Conservation (phyloP, 2,113 vertebrate genomes). For the Merops nubicus region DNA sequence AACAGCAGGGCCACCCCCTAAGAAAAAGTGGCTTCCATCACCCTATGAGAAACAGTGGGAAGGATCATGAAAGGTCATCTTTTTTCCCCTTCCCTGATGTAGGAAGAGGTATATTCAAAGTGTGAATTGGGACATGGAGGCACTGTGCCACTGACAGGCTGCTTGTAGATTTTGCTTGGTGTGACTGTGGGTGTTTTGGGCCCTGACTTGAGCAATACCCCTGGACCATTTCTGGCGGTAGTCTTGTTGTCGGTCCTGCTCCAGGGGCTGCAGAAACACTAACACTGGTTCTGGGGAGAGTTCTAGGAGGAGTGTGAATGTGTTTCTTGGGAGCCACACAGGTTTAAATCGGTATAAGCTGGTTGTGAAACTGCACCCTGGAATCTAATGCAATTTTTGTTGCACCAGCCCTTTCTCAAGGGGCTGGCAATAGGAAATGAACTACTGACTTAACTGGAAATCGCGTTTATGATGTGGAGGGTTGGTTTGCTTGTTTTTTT, state of each 20-base stretch:
- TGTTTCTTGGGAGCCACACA: neutral
- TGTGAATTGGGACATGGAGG: neutral
- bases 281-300: neutral
- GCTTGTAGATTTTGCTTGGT: neutral
- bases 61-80: neutral
- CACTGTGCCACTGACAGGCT: neutral
- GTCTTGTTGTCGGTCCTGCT: neutral
- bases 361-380: neutral
- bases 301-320: neutral
- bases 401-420: neutral
- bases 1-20: neutral
- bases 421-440: neutral
- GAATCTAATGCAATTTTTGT: neutral
- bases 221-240: neutral
- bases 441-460: neutral
- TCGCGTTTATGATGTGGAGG: rapidly evolving
- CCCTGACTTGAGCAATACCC: neutral
- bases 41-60: neutral
- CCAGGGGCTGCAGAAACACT: neutral
- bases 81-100: rapidly evolving
- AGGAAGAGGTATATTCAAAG: neutral
- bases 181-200: neutral
- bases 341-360: neutral
- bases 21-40: neutral
- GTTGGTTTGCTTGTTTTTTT: neutral